phyloP scores from a whole-genome alignment of 2,888 invertebrate species.

The Torymus texanus region DNA sequence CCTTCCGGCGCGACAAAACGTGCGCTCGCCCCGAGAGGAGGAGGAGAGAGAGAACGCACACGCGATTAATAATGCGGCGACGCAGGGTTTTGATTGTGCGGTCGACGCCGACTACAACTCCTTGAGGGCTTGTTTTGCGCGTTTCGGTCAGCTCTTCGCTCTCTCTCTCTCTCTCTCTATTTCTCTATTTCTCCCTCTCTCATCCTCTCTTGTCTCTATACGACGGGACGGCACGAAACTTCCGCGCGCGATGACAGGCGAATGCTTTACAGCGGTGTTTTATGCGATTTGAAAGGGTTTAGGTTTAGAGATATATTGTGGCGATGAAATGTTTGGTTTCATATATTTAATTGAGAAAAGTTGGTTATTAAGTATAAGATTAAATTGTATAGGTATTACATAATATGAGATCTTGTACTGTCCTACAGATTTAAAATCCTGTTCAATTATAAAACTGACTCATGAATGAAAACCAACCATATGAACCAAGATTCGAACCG shows the following conservation, averaged over 20 bases:
- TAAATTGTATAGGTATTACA: too few species aligned
- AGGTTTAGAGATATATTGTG: not conserved
- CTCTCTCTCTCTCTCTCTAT: constrained; percentile 4
- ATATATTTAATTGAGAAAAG: too few species aligned
- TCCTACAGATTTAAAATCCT: too few species aligned
- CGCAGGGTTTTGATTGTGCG: constrained; percentile 15
- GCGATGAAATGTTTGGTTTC: too few species aligned
- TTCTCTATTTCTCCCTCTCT: constrained; percentile 13
- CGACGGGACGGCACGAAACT: not conserved
- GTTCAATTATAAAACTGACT: too few species aligned
- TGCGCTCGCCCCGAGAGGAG: not conserved
- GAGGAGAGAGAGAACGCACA: not conserved
- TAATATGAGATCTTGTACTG: too few species aligned
- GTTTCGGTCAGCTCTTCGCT: not conserved
- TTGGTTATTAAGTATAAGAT: too few species aligned
- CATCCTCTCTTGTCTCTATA: constrained; percentile 10
- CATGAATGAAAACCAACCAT: too few species aligned
- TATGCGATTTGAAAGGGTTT: not conserved
- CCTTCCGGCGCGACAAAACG: constrained; percentile 4
- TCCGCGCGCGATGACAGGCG: not conserved
- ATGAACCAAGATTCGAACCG: too few species aligned
- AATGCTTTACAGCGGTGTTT: not conserved
- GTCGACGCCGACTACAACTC: not conserved
- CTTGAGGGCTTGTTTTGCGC: not conserved
- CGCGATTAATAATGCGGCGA: constrained; percentile 26